A percentile compares a stretch with the other conserved stretches of the same genome.
phyloP scores from a whole-genome alignment of 2,888 invertebrate species.

The Oscheius sp. region DNA sequence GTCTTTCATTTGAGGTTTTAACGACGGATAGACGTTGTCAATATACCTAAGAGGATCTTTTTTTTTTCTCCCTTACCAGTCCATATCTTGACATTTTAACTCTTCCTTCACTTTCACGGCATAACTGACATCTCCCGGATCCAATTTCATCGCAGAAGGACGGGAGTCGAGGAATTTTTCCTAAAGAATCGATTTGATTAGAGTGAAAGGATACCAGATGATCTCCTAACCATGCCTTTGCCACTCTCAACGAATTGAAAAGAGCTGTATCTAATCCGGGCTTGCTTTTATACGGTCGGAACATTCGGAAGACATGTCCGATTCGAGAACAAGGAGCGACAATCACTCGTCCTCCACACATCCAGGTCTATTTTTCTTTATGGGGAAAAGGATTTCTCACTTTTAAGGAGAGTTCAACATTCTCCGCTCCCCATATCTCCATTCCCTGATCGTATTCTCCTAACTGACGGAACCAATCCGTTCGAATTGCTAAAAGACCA shows the following conservation, averaged over 20 bases:
- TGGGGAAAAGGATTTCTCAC: constrained; percentile 74
- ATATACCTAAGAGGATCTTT: constrained; percentile 84
- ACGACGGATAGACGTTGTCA: constrained; percentile 83
- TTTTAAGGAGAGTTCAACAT: constrained; percentile 92
- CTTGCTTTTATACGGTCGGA: constrained; percentile 86
- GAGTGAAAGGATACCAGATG: constrained; percentile 34
- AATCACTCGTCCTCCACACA: constrained; percentile 93
- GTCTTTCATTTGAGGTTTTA: constrained; percentile 33
- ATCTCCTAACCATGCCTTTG: constrained; percentile 99
- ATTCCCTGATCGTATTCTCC: constrained; percentile 98
- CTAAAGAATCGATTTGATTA: constrained; percentile 34
- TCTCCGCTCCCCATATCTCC: constrained; percentile 99
- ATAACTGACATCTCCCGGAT: constrained; percentile 83
- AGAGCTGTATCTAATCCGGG: constrained; percentile 83
- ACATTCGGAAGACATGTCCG: constrained; percentile 96
- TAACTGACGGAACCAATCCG: constrained; percentile 94
- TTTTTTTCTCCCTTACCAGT: constrained; percentile 77
- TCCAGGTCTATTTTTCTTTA: constrained; percentile 81
- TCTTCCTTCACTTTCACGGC: constrained; percentile 79
- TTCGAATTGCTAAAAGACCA: constrained; percentile 88
- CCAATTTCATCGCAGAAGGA: constrained; percentile 74
- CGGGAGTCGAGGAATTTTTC: constrained; percentile 72
- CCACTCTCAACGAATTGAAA: constrained; percentile 96
- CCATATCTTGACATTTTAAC: constrained; percentile 83
- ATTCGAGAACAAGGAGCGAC: constrained; percentile 94